These are phyloP conservation scores for Lobophora halterata DNA, from an alignment of 2,888 invertebrate species.

Conservation along the genomic window DNA sequence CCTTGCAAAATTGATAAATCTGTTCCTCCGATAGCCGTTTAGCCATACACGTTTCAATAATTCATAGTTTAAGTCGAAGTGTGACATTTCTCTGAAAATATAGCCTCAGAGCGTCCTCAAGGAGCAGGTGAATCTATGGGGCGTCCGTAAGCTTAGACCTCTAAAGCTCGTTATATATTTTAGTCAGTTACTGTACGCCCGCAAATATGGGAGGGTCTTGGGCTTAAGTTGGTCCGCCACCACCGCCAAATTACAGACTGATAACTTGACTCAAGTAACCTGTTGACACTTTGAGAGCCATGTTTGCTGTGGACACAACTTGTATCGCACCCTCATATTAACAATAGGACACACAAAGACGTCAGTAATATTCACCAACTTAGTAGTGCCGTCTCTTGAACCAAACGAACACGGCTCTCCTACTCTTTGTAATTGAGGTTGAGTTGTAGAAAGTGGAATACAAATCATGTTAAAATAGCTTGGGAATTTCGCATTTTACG, in stretches of 20 bases:
- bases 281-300: conserved; percentile 68
- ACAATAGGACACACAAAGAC: conserved; percentile 39
- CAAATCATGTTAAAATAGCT: no score
- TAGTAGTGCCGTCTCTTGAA: conserved; percentile 30
- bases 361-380: conserved; percentile 40
- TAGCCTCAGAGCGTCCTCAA: conserved; percentile 38
- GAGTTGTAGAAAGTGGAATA: no score
- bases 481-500: no score
- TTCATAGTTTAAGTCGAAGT: conserved; percentile 34
- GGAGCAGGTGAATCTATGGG: conserved; percentile 51
- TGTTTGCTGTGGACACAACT: conserved; percentile 57
- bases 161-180: conserved; percentile 62
- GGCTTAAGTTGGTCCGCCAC: conserved; percentile 60
- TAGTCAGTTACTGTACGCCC: conserved; percentile 64
- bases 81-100: conserved; percentile 41
- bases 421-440: no score
- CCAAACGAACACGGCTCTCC: no score
- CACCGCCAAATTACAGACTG: conserved; percentile 72
- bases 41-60: conserved; percentile 28
- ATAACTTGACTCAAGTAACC: conserved; percentile 74
- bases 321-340: conserved; percentile 39
- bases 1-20: conserved; percentile 16
- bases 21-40: conserved; percentile 13
- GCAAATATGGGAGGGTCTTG: conserved; percentile 66
- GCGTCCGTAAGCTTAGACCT: conserved; percentile 51